phyloP scores from a whole-genome alignment of 1,140 invertebrate species.

The Phymorhynchus buccinoides region DNA sequence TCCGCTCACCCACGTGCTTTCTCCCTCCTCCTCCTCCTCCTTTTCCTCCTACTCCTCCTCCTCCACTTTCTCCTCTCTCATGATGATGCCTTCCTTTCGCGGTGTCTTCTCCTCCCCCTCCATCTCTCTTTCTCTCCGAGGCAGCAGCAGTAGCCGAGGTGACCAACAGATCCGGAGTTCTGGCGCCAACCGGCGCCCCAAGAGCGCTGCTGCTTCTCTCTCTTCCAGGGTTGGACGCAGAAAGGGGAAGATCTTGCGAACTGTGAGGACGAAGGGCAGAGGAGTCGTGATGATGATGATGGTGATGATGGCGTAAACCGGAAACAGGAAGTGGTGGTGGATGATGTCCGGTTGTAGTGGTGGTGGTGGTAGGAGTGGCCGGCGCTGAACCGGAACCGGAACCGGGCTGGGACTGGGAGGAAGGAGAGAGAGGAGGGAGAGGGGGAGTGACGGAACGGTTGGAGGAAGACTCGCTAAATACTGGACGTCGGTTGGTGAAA shows the following conservation, averaged over 20 bases:
- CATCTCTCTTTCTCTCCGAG: background rate
- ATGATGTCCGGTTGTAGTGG: no score
- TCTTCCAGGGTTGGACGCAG: background rate
- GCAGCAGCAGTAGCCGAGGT: background rate
- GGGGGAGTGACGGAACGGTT: constrained; percentile 57
- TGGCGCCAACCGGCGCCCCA: background rate
- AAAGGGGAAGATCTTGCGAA: background rate
- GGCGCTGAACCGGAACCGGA: constrained; percentile 41
- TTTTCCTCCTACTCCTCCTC: background rate
- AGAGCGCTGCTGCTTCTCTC: constrained; percentile 9
- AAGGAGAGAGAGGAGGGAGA: constrained; percentile 56
- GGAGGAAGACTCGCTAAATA: constrained; percentile 48
- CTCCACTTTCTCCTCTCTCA: background rate
- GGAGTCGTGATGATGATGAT: no score
- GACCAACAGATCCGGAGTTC: constrained; percentile 21
- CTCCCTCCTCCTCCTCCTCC: background rate
- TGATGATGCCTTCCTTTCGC: background rate
- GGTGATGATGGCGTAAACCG: no score
- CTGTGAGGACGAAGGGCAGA: background rate
- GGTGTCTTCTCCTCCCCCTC: background rate
- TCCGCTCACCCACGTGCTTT: background rate
- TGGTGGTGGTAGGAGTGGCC: constrained; percentile 40
- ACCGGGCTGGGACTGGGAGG: constrained; percentile 41
- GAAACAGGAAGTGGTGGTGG: no score
- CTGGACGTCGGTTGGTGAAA: constrained; percentile 37